A percentile compares a stretch with the other conserved stretches of the same genome.
Evolutionary conservation across 1,140 invertebrate species (phyloP).

Genomic region (Ridgeia piscesae): DNA sequence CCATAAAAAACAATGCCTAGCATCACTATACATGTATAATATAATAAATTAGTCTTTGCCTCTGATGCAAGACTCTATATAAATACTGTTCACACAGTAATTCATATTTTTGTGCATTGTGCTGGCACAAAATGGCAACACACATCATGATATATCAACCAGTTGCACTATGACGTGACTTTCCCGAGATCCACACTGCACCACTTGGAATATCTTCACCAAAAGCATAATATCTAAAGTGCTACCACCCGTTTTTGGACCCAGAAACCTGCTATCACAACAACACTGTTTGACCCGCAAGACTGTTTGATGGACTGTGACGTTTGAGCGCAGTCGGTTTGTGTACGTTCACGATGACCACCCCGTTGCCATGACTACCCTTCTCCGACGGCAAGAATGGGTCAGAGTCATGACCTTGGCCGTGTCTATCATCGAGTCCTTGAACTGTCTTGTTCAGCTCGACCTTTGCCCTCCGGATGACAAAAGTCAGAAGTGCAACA

Average conservation of each 20-base stretch:
- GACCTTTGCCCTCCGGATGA: slow-evolving; percentile 14
- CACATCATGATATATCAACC: neutral
- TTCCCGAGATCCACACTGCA: neutral
- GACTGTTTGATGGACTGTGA: neutral
- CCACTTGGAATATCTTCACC: neutral
- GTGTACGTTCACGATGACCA: neutral
- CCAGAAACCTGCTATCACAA: neutral
- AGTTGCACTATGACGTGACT: neutral
- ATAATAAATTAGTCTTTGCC: neutral
- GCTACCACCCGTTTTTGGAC: neutral
- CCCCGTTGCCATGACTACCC: neutral
- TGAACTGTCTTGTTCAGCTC: slow-evolving; percentile 20
- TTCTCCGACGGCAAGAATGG: neutral
- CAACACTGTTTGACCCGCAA: neutral
- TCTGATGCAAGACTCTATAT: neutral
- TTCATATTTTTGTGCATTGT: neutral
- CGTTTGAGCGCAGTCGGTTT: neutral
- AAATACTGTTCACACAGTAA: neutral
- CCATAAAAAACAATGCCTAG: neutral
- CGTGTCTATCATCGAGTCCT: neutral
- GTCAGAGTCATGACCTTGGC: neutral
- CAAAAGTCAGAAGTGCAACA: slow-evolving; percentile 4
- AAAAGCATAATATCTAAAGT: neutral
- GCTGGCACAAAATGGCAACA: neutral
- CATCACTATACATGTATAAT: neutral